Evolutionary conservation across 2,113 vertebrate genomes (phyloP).

Genomic region (Rhodinocichla rosea): DNA sequence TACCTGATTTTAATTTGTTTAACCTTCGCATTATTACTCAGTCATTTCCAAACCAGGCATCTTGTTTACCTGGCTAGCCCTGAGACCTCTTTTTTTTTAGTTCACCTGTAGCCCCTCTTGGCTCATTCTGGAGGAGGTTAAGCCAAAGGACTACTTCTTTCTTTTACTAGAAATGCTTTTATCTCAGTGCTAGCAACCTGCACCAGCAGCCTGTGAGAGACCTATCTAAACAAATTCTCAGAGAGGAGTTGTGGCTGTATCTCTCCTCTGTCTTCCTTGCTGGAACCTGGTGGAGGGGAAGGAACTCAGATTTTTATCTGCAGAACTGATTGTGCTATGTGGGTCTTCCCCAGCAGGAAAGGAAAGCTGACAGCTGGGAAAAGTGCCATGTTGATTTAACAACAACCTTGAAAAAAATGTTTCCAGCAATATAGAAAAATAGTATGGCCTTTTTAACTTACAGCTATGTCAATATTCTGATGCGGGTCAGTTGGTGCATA

Average conservation of each 20-base stretch:
- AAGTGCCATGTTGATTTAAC: not conserved
- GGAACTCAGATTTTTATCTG: not conserved
- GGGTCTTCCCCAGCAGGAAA: not conserved
- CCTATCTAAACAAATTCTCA: not conserved
- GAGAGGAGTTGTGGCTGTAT: not conserved
- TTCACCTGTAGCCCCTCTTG: not conserved
- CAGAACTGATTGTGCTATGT: not conserved
- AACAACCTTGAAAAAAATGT: not conserved
- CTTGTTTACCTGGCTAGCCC: not conserved
- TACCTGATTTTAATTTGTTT: not conserved
- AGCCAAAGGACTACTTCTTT: not conserved
- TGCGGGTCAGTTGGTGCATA: not conserved
- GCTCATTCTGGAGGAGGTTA: not conserved
- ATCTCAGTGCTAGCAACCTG: not conserved
- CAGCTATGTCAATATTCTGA: not conserved
- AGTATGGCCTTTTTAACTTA: not conserved
- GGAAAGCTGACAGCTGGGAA: not conserved
- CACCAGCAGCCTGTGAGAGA: not conserved
- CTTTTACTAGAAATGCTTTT: not conserved
- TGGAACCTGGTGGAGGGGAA: not conserved
- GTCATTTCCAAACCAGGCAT: not conserved
- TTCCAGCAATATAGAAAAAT: not conserved
- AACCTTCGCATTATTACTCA: not conserved
- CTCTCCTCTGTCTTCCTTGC: not conserved
- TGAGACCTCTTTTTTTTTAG: not conserved